These are phyloP conservation scores for Diorhabda carinulata DNA, from an alignment of 1,140 invertebrate genomes.

Conservation along the genomic window DNA sequence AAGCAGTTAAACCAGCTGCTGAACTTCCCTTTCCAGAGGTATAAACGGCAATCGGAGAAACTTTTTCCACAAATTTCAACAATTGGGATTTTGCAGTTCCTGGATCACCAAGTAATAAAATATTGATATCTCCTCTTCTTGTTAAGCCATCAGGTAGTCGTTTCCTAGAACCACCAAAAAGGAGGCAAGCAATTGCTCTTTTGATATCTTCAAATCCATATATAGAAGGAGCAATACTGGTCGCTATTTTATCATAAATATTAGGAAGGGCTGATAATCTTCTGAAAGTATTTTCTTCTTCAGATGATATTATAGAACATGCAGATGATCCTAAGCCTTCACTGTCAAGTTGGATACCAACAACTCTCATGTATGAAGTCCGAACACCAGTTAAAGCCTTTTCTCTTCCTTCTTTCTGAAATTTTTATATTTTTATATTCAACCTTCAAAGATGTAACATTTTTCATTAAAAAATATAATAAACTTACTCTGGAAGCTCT, in stretches of 20 bases:
- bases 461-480: not conserved
- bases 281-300: constrained; percentile 91
- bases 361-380: constrained; percentile 88
- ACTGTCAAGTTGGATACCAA: constrained; percentile 85
- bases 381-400: constrained; percentile 90
- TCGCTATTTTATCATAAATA: constrained; percentile 85
- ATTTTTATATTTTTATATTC: constrained; percentile 7
- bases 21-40: constrained; percentile 99
- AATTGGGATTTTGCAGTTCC: constrained; percentile 98
- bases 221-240: constrained; percentile 95
- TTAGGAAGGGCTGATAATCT: constrained; percentile 79
- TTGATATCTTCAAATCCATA: constrained; percentile 95
- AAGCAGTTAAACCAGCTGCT: constrained; percentile 97
- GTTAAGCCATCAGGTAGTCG: constrained; percentile 92
- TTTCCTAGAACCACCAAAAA: constrained; percentile 92
- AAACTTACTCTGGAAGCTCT: constrained; percentile 53
- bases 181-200: constrained; percentile 91
- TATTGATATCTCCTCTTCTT: constrained; percentile 94
- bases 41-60: constrained; percentile 94
- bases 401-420: constrained; percentile 65
- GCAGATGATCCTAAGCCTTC: constrained; percentile 69
- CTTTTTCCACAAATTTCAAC: constrained; percentile 95
- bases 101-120: constrained; percentile 94
- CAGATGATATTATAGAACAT: constrained; percentile 58
- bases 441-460: not conserved